Base-by-base conservation (phyloP, 2,888 invertebrate species). In the Sphaerophoria taeniata region DNA sequence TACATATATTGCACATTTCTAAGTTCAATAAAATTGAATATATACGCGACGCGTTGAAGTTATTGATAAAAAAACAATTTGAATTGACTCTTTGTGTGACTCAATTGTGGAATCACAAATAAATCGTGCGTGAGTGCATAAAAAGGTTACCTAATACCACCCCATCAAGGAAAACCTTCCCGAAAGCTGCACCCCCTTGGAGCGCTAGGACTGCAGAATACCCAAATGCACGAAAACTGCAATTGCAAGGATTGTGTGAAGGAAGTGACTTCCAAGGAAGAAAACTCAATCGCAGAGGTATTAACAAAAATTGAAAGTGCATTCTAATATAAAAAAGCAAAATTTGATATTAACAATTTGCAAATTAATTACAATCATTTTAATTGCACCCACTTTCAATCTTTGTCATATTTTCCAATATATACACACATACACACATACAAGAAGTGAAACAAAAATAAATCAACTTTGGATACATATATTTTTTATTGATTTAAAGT, bases 341-440 rank as follows among this genome's bases (percentile, higher is more conserved):
- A 49, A 49, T 49, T 49, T 49, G 6, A 49, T 49, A 14, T 49
- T 14, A 14, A 49, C 2, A 14, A 49, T 14, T 49, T 49, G 14
- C 47, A 49, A 14, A 49, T 49, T 14, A 14, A 49, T 49, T 49
- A 0, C 14, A 49, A 49, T 7, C 14, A 49, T 14, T 49, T 49
- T 14, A 49, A 49, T 49, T 49, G 47, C 47, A 49, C 47, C 47
- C 47, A 49, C 45, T 45, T 45, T 45, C 45, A 45, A 45, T 45
- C 45, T 45, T 45, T 45, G 45, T 12, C 45, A 12, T 12, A n/a
- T 45, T 45, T 45, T n/a, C 5, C 11, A n/a, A 45, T 45, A 47
- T 14, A 47, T 4, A 47, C n/a, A 47, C 5, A 47, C 14, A 47
- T 47, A 47, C 47, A 47, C 14, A 47, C n/a, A 47, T 6, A 14